Conservation (phyloP, 2,113 vertebrate genomes). For the Rhinichthys klamathensis region DNA sequence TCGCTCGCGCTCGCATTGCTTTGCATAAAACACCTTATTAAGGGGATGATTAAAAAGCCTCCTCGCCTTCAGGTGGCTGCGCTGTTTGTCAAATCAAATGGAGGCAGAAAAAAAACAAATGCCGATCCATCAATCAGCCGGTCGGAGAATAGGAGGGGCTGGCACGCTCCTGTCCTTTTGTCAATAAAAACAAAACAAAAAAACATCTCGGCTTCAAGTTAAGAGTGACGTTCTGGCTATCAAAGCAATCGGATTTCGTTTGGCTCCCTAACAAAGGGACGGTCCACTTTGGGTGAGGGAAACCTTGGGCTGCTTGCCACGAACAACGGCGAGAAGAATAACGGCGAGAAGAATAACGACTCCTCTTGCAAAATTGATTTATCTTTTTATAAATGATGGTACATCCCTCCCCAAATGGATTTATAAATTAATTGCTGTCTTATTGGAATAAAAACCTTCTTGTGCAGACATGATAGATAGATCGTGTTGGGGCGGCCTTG, state of each 20-base stretch:
- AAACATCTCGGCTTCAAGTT: slow-evolving; percentile 74
- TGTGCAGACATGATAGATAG: slow-evolving; percentile 89
- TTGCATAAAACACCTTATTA: slow-evolving; percentile 82
- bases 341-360: slow-evolving; percentile 82
- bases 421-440: slow-evolving; percentile 94
- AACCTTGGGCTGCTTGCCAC: slow-evolving; percentile 73
- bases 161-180: slow-evolving; percentile 61
- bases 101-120: slow-evolving; percentile 55
- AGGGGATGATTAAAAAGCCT: slow-evolving; percentile 81
- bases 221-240: slow-evolving; percentile 79
- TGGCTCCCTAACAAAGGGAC: slow-evolving; percentile 69
- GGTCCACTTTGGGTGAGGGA: slow-evolving; percentile 30
- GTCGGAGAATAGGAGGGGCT: slow-evolving; percentile 38
- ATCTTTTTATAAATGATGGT: slow-evolving; percentile 93
- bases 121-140: slow-evolving; percentile 77
- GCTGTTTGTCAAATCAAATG: slow-evolving; percentile 82
- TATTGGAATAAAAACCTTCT: slow-evolving; percentile 92
- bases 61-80: slow-evolving; percentile 75
- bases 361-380: slow-evolving; percentile 85
- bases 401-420: slow-evolving; percentile 87
- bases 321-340: slow-evolving; percentile 81
- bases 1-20: slow-evolving; percentile 74
- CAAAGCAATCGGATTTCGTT: slow-evolving; percentile 78
- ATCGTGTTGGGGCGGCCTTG: slow-evolving; percentile 79
- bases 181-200: slow-evolving; percentile 65